Base-by-base conservation (phyloP, 2,888 invertebrate species). In the Apodemia mormo region DNA sequence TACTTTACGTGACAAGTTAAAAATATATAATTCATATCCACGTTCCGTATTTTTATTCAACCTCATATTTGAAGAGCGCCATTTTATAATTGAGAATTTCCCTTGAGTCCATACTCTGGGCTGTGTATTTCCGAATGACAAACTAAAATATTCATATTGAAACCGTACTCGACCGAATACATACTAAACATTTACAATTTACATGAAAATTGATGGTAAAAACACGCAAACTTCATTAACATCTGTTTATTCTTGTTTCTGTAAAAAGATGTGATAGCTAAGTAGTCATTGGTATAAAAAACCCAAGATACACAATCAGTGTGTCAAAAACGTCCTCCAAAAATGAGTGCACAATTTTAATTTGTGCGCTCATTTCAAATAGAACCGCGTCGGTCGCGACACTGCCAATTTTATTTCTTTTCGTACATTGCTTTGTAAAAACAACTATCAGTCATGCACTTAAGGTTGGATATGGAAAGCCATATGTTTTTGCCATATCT, bases 1-100 rank as follows among this genome's bases (percentile, higher is more conserved):
- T 14, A 14, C 49, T 49, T 12, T 14, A 14, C 49, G 14, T 49
- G 14, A 49, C 2, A 14, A 49, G 49, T 49, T 49, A 49, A 49
- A 49, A 49, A 49, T 49, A 49, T 49, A 49, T 49, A 49, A 61
- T 30, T 61, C 58, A 61, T 30, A 29, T 61, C 10, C 58, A 29
- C 33, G 49, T 14, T 5, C 14, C 9, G 30, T 61, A 33, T 33
- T 61, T 61, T 61, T 61, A 14, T 33, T 30, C 61, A 61, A 61
- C 61, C 61, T 30, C 33, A 61, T 61, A 61, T 61, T 61, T 33
- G 5, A 61, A 30, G 37, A 64, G 61, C 37, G 61, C 33, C 61
- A 64, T 64, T 64, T 64, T 33, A 14, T 64, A 64, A 64, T 64
- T 64, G 61, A 64, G 14, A 64, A 64, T 64, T 64, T 37, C 64